Evolutionary conservation across 2,797 vertebrate genomes (phyloP).

Genomic region (Poeciliopsis paucimaculata): DNA sequence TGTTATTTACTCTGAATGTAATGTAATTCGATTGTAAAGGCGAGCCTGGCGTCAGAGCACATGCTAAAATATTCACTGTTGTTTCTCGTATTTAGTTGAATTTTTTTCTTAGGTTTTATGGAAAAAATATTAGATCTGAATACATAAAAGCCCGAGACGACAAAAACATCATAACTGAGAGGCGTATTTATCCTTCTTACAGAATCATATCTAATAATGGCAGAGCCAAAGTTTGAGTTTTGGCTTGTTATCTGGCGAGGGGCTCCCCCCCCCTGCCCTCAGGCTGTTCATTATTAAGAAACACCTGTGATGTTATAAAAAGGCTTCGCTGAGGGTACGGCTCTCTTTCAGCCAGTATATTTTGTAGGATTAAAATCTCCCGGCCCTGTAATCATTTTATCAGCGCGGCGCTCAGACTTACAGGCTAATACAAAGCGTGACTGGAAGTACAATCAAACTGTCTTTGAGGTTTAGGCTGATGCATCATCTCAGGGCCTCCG

Average conservation of each 20-base stretch:
- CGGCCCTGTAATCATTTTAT: slow-evolving; percentile 57
- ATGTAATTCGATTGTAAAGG: background rate
- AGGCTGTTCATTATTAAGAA: slow-evolving; percentile 41
- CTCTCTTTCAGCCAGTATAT: slow-evolving; percentile 48
- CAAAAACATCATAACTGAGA: background rate
- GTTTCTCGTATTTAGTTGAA: background rate
- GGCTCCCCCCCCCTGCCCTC: slow-evolving; percentile 21
- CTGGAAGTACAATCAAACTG: slow-evolving; percentile 55
- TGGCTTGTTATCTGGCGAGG: slow-evolving; percentile 13
- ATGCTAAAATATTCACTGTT: background rate
- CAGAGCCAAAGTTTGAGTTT: slow-evolving; percentile 28
- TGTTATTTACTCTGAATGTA: background rate
- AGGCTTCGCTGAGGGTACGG: slow-evolving; percentile 37
- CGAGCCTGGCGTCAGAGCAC: background rate
- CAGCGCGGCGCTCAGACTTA: slow-evolving; percentile 43
- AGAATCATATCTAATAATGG: background rate
- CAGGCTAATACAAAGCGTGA: slow-evolving; percentile 45
- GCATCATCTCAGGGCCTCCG: slow-evolving; percentile 52
- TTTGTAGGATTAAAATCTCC: slow-evolving; percentile 59
- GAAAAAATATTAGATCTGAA: background rate
- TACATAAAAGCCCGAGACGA: background rate
- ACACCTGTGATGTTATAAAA: slow-evolving; percentile 41
- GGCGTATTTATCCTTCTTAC: background rate
- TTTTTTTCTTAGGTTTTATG: background rate
- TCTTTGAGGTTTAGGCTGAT: slow-evolving; percentile 42